Evolutionary conservation across 2,888 invertebrate species (phyloP), one percentile per base, ranked within the genome.

Genomic region (Cephonodes hylas): DNA sequence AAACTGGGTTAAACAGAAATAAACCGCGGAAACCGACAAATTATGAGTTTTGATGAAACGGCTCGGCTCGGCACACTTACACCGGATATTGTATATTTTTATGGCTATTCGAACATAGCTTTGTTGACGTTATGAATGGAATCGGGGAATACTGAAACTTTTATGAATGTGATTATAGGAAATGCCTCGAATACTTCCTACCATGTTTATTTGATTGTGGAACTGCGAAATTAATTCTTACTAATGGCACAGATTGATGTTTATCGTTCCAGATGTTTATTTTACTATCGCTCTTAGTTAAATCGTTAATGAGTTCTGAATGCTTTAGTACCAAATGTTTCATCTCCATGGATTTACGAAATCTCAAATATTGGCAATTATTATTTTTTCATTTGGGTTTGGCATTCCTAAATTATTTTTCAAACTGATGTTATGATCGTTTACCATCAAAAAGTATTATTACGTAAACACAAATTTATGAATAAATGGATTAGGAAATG

Each of bases 11-110:
- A 87, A 70, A 80, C 85, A 80, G 88, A 87, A 89, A 86, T 83
- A 84, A 81, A 82, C 83, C 75, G 75, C 91, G 91, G 91, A 91
- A 90, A 89, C 85, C 80, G 60, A 66, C 79, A 74, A 89, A 90
- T 91, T 91, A 91, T 91, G 88, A 91, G 81, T 89, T 90, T 90
- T 86, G 88, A 90, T 88, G 90, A 89, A 89, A 89, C 80, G 81
- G 81, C 81, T 75, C 77, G 73, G 73, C 77, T 75, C 65, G 80
- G 73, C 76, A 78, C 72, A 71, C 78, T 80, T 73, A 64, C 66
- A 76, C 84, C 87, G 90, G 90, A 90, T 84, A 86, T 83, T 78
- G 74, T 75, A 76, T 79, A 78, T 78, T 79, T 80, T 81, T 77
- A 77, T 74, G 73, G 62, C 71, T 66, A 63, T 73, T 76, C 61